Evolutionary conservation across 2,113 vertebrate species (phyloP), one percentile per base, ranked within the genome.

Genomic region (Patagioenas fasciata): DNA sequence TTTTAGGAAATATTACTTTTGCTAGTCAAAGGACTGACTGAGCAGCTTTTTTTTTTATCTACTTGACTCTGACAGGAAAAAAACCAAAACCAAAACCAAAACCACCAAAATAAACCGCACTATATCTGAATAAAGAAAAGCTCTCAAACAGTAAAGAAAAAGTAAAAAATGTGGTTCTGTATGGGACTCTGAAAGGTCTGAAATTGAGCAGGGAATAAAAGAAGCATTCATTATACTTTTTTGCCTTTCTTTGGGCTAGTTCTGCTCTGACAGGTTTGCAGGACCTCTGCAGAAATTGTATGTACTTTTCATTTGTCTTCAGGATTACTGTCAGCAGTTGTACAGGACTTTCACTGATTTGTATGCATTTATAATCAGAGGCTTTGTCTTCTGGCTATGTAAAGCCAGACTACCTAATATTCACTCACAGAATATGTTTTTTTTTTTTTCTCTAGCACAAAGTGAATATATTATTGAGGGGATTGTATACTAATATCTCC

Each of bases 261-360:
- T 89, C 61, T 91, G 60, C 60, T 47, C 29, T 85, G 50, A 8
- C 38, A 75, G 38, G 80, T 79, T 89, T 95, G 31, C 50, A 92
- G 40, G 77, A 74, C 58, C 31, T 89, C 73, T 89, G 61, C 38
- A 84, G 71, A 88, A 93, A 83, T 34, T 84, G 16, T 80, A 58
- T 61, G 57, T 36, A 67, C 34, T 84, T 89, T 92, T 92, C 50
- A 91, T 82, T 86, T 85, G 36, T 86, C 53, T 93, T 88, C 78
- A 23, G 0, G 47, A 40, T 58, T 79, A 25, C 74, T 77, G 40
- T 60, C 65, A 93, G 83, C 34, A 88, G 31, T 89, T 89, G 91
- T 91, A 34, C 62, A 53, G 57, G 73, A 71, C 28, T 66, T 92
- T 69, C 44, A 71, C 29, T 77, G 66, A 60, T 80, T 67, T 93